phyloP scores from a whole-genome alignment of 2,797 vertebrate species.

The Arnoldichthys spilopterus region DNA sequence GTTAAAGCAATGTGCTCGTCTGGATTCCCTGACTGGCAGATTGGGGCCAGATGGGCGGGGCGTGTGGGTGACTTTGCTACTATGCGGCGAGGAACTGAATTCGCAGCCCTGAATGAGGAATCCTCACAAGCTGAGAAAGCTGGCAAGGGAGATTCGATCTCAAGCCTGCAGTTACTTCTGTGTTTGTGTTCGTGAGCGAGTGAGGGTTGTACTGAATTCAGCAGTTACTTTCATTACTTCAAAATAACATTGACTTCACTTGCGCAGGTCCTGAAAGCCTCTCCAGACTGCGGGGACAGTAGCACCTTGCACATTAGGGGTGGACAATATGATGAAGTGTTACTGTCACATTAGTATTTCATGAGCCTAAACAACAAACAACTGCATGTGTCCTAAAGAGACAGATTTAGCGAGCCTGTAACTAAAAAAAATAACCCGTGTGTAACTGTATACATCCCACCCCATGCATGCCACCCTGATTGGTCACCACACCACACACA shows the following conservation, averaged over 20 bases:
- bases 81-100: constrained; percentile 68
- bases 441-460: no score
- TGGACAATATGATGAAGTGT: not conserved
- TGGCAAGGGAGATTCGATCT: constrained; percentile 67
- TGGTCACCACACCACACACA: no score
- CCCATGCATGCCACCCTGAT: no score
- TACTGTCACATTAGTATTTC: no score
- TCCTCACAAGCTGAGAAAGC: constrained; percentile 59
- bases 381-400: no score
- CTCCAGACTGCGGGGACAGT: not conserved
- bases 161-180: constrained; percentile 37
- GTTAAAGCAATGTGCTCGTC: not conserved
- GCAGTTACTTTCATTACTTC: not conserved
- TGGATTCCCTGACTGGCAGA: constrained; percentile 17
- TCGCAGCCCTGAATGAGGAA: constrained; percentile 62
- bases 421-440: no score
- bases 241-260: not conserved
- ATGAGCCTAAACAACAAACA: no score
- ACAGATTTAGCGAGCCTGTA: no score
- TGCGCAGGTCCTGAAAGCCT: not conserved
- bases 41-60: constrained; percentile 25
- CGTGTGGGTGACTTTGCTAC: constrained; percentile 38
- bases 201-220: not conserved
- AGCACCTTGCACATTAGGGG: not conserved
- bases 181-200: not conserved